Base-by-base conservation (phyloP, 2,888 invertebrate species). In the Chrysolina oricalcia region DNA sequence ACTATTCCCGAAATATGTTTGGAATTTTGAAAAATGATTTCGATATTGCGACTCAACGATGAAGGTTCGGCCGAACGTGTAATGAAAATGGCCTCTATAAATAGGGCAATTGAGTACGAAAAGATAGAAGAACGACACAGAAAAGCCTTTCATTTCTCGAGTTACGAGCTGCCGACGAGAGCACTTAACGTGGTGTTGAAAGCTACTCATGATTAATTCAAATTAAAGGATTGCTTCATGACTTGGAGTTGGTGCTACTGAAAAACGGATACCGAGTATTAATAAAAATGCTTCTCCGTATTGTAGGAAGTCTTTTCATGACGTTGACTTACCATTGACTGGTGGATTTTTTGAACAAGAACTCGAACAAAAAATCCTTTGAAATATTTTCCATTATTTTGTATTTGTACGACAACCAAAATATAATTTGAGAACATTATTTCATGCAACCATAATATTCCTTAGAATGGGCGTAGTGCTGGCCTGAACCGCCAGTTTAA, bases 21-120 rank as follows among this genome's bases (percentile, higher is more conserved):
- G 82, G 80, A 82, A 83, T 84, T 83, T 83, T 82, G 83, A 84
- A 83, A 86, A 86, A 86, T 82, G 76, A 78, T 70, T 80, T 74
- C 81, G 80, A 81, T 82, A 82, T 68, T 72, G 72, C 56, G 63
- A 68, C 71, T 69, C 65, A 69, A 68, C 64, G 67, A 69, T 50
- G 48, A 59, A 76, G 66, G 48, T 73, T 59, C 72, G 56, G 71
- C 72, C 72, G 62, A 74, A 77, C 71, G 72, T 72, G 50, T 72
- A 72, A 71, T 72, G 66, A 69, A 74, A 72, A 76, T 71, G 68
- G 73, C 70, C 69, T 70, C 75, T 75, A 75, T 73, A 75, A 75
- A 75, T 75, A 75, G 76, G 77, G 76, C 78, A 76, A 76, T 78
- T 78, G 78, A 76, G 27, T 68, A 68, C 35, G 46, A 41, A 68